These are phyloP conservation scores for Malurus splendens DNA, from an alignment of 2,797 vertebrate species.

Conservation along the genomic window DNA sequence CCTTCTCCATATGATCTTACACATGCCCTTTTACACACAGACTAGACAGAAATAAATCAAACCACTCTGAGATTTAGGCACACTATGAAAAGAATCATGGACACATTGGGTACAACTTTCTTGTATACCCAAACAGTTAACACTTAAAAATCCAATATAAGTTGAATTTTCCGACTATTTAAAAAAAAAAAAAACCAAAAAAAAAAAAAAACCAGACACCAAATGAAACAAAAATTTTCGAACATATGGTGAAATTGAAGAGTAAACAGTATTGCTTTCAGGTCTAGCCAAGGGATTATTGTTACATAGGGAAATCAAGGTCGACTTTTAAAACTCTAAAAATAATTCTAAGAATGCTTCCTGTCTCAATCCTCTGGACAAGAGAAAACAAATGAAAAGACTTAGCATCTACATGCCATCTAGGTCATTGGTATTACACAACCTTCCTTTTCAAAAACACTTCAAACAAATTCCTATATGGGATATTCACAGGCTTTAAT, in stretches of 20 bases:
- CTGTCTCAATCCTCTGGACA: not conserved
- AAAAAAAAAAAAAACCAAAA: not conserved
- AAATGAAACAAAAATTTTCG: not conserved
- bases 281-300: not conserved
- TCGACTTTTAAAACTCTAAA: slow-evolving; percentile 22
- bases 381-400: slow-evolving; percentile 38
- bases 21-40: not conserved
- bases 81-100: not conserved
- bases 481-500: not conserved
- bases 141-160: not conserved
- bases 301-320: slow-evolving; percentile 27
- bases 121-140: not conserved
- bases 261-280: not conserved
- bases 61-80: not conserved
- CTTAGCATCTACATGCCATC: not conserved
- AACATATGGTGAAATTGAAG: not conserved
- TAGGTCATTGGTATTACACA: slow-evolving; percentile 3
- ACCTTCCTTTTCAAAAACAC: slow-evolving; percentile 1
- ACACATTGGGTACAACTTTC: not conserved
- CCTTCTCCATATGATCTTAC: not conserved
- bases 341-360: slow-evolving; percentile 51
- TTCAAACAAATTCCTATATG: slow-evolving; percentile 38
- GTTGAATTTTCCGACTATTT: not conserved
- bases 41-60: not conserved
- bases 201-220: not conserved